Percentiles rank a stretch among this genome's conserved stretches.
phyloP scores from a whole-genome alignment of 1,140 invertebrate genomes.

The Riptortus pedestris region DNA sequence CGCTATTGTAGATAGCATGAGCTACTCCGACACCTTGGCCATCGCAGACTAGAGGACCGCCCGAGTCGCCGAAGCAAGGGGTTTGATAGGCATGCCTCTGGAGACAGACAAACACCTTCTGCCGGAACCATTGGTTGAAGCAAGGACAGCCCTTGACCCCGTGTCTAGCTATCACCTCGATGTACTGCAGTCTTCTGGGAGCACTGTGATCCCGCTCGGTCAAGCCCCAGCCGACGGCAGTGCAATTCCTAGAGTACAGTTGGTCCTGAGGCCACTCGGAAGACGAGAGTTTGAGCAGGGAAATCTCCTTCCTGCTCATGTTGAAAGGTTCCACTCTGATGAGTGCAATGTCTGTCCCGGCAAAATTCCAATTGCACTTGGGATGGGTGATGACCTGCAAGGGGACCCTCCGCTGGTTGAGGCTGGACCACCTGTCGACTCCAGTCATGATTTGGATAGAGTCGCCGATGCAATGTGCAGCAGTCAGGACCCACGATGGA shows the following conservation, averaged over 20 bases:
- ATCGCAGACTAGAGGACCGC: not conserved
- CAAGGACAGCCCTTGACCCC: not conserved
- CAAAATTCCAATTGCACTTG: not conserved
- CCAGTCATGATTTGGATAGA: not conserved
- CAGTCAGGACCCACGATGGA: not conserved
- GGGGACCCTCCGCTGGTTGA: not conserved
- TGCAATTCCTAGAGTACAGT: not conserved
- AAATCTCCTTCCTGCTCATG: not conserved
- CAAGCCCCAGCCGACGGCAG: not conserved
- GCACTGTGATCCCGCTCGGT: not conserved
- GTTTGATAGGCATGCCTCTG: not conserved
- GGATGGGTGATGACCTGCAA: not conserved
- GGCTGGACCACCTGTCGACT: not conserved
- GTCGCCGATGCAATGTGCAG: not conserved
- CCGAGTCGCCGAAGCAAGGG: not conserved
- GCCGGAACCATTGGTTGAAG: not conserved
- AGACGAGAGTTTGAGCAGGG: not conserved
- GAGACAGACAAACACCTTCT: not conserved
- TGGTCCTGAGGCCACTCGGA: not conserved
- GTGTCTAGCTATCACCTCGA: not conserved
- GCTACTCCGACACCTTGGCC: not conserved
- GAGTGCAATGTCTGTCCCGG: not conserved
- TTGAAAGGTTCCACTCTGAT: not conserved
- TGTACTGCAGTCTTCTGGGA: not conserved
- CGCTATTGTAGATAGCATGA: not conserved